Percentiles rank a stretch among this genome's conserved stretches.
These are phyloP conservation scores for Bimastos eiseni DNA, from an alignment of 2,888 invertebrate species.

Conservation along the genomic window DNA sequence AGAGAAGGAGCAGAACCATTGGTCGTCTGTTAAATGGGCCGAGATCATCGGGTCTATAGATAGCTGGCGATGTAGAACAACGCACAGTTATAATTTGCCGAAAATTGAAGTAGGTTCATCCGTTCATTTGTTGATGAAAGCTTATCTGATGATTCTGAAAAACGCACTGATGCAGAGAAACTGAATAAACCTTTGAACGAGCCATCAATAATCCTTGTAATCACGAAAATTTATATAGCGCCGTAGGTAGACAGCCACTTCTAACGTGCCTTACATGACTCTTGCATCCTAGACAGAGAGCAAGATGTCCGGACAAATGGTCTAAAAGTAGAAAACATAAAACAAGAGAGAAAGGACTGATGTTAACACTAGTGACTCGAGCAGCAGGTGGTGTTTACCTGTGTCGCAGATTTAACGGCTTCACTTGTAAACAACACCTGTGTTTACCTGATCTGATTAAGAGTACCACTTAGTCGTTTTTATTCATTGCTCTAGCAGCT, in stretches of 20 bases:
- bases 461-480: background rate
- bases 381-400: background rate
- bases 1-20: background rate
- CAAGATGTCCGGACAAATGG: background rate
- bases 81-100: too few relatives aligned
- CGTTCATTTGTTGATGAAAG: too few relatives aligned
- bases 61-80: too few relatives aligned
- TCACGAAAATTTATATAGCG: too few relatives aligned
- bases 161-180: too few relatives aligned
- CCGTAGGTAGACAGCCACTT: too few relatives aligned
- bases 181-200: background rate
- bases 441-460: background rate
- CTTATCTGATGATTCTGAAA: too few relatives aligned
- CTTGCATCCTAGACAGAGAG: background rate
- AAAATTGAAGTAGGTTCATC: too few relatives aligned
- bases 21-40: background rate
- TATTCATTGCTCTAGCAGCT: background rate
- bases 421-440: too few relatives aligned
- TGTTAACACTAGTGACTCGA: background rate
- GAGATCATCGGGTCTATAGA: background rate
- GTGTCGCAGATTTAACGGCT: background rate
- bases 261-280: background rate
- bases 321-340: background rate
- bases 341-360: background rate
- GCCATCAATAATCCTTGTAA: too few relatives aligned